Percentiles rank a stretch among this genome's conserved stretches.
Conservation (phyloP, 2,888 invertebrate genomes). For the Amiota minor region DNA sequence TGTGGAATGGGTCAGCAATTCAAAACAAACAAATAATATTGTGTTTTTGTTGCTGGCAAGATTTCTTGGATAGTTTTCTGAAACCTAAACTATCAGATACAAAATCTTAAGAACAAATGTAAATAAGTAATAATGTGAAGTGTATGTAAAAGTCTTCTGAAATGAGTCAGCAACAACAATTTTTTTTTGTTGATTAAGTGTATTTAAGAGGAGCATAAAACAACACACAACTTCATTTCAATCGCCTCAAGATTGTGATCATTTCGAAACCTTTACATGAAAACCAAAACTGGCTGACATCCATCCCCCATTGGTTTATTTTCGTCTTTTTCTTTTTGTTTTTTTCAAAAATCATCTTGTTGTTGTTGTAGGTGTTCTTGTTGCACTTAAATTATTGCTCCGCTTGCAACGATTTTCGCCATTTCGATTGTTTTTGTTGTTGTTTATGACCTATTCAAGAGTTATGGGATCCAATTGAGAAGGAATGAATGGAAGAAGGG, state of each 20-base stretch:
- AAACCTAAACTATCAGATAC: too few species aligned
- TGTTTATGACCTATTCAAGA: constrained; percentile 11
- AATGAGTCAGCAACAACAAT: background rate
- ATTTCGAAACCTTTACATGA: constrained; percentile 24
- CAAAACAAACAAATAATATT: too few species aligned
- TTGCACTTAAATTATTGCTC: constrained; percentile 26
- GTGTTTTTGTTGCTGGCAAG: too few species aligned
- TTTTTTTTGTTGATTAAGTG: background rate
- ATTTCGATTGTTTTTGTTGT: constrained; percentile 24
- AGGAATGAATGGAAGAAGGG: background rate
- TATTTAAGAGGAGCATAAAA: constrained; percentile 25
- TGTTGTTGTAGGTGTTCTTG: constrained; percentile 9
- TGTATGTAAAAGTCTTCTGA: background rate
- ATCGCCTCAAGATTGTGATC: constrained; percentile 17
- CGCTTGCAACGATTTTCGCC: constrained; percentile 22
- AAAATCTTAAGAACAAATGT: too few species aligned
- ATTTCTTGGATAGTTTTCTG: too few species aligned
- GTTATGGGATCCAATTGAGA: constrained; percentile 2
- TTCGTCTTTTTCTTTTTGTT: background rate
- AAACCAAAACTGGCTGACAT: background rate
- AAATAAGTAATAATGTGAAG: background rate
- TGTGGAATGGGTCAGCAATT: too few species aligned
- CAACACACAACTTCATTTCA: constrained; percentile 12
- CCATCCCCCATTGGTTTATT: background rate
- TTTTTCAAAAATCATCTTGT: background rate